phyloP scores from a whole-genome alignment of 2,888 invertebrate genomes.

The Junonia oenone region DNA sequence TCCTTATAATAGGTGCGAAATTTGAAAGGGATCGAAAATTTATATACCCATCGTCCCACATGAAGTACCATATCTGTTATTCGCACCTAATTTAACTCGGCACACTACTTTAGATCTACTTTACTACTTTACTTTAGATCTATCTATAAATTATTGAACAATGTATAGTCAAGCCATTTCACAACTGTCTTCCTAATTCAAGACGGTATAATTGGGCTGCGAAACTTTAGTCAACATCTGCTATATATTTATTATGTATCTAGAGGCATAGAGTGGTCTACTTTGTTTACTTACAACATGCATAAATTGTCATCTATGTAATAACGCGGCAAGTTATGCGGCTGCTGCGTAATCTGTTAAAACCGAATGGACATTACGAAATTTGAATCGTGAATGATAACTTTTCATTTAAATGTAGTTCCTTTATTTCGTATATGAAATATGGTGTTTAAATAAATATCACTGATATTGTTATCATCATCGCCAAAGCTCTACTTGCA shows the following conservation, averaged over 20 bases:
- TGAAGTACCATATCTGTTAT: no score
- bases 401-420: no score
- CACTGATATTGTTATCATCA: no score
- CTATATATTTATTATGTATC: not conserved
- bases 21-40: no score
- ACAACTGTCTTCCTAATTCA: not conserved
- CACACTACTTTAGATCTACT: not conserved
- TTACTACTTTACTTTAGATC: not conserved
- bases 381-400: no score
- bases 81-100: not conserved
- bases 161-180: not conserved
- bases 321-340: conserved; percentile 14
- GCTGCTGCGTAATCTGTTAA: conserved; percentile 20
- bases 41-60: no score
- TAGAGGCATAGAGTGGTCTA: conserved; percentile 1
- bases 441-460: no score
- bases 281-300: conserved; percentile 20
- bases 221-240: not conserved
- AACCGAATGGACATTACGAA: no score
- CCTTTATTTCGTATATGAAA: no score
- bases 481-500: no score
- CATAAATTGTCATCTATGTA: conserved; percentile 28
- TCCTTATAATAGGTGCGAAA: no score
- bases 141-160: not conserved
- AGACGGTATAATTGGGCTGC: not conserved